Evolutionary conservation across 2,888 invertebrate genomes (phyloP), one percentile per base, ranked within the genome.

Genomic region (Melieria picta): DNA sequence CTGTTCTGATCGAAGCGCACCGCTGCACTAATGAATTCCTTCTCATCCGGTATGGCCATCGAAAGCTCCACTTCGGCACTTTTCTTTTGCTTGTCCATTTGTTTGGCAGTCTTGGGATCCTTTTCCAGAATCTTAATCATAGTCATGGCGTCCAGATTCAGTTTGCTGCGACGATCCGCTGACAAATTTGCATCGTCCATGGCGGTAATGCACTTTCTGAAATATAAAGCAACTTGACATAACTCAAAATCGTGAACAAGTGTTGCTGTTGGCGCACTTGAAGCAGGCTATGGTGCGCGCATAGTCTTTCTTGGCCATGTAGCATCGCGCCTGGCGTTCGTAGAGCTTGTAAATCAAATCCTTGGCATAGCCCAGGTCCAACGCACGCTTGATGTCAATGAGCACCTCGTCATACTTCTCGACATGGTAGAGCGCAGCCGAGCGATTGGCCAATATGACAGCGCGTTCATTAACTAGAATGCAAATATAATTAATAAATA

Each of bases 391-490:
- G n/a, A 93, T 91, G 80, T 96, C 95, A 7, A 89, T 88, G 55
- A 96, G 83, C 0, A 93, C 90, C 61, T 91, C 89, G 75, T 92
- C 90, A 81, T 90, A 91, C 76, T 91, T 90, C 73, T 91, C 88
- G 83, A 94, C 84, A 80, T 94, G 93, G 80, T 92, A 93, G 52
- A 94, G 88, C 0, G 93, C 90, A 0, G 95, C 95, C 47, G 95
- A 95, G 9, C 95, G 90, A 84, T 95, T 96, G 0, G 94, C 94
- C 77, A 93, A 88, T 5, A 93, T 88, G 56, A 94, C 90, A 0
- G 93, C 89, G 4, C 92, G 84, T 68, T 93, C 91, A 77, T 88
- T 87, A 73, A 86, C 91, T 92, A 82, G 65, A 80, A 71, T 57
- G 10, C 45, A 48, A 64, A 50, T 30, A 48, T 42, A 5, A 46